phyloP scores from a whole-genome alignment of 2,888 invertebrate genomes.

The Formica aserva region DNA sequence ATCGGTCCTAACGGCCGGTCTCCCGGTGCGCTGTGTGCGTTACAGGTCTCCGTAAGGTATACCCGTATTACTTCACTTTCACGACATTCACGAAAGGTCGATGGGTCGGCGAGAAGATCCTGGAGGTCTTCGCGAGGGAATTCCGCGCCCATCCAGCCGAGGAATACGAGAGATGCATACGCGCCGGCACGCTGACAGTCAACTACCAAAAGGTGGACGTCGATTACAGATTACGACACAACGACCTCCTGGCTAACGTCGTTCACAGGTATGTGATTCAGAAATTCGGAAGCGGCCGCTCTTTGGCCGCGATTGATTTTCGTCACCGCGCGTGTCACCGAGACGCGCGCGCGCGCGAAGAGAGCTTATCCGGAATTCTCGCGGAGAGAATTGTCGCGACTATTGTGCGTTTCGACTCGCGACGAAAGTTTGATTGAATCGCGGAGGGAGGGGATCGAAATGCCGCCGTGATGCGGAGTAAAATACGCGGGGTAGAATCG shows the following conservation, averaged over 20 bases:
- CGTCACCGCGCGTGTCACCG: conserved; percentile 5
- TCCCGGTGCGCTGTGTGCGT: neutral
- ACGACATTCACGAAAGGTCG: conserved; percentile 98
- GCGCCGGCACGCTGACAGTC: conserved; percentile 96
- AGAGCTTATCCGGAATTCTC: neutral
- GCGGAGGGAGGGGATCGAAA: conserved; percentile 12
- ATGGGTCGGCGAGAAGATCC: conserved; percentile 97
- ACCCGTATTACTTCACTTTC: conserved; percentile 98
- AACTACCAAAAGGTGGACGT: conserved; percentile 97
- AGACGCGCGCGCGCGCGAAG: neutral
- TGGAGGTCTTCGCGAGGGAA: conserved; percentile 97
- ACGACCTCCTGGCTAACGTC: conserved; percentile 96
- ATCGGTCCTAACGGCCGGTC: conserved; percentile 5
- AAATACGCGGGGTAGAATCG: neutral
- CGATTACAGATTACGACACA: conserved; percentile 96
- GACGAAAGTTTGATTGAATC: conserved; percentile 40
- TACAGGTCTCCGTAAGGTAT: conserved; percentile 96
- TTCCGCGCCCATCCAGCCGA: conserved; percentile 97
- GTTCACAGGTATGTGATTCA: conserved; percentile 93
- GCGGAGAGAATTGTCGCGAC: conserved; percentile 15
- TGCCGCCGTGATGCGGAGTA: neutral
- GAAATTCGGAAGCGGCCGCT: neutral
- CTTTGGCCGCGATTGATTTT: conserved; percentile 14
- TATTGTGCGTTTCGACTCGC: conserved; percentile 15
- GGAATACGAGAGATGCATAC: conserved; percentile 96